phyloP scores from a whole-genome alignment of 2,797 vertebrate species.

The Delichon dasypus region DNA sequence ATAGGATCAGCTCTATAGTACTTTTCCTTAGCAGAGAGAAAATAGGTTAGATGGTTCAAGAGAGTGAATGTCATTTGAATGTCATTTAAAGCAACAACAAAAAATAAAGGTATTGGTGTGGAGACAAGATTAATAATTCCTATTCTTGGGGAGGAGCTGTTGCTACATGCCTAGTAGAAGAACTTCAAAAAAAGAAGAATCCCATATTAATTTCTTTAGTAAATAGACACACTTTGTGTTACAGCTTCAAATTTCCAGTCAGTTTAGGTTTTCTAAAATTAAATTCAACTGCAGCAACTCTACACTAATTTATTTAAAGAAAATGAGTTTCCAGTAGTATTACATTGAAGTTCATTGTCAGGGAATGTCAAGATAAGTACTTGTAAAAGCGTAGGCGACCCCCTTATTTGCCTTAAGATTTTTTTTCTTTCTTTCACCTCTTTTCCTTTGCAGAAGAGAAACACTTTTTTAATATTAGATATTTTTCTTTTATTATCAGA shows the following conservation, averaged over 20 bases:
- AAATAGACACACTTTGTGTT: neutral
- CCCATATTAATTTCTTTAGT: neutral
- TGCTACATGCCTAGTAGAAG: neutral
- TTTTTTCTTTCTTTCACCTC: neutral
- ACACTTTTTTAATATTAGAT: neutral
- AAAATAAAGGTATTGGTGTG: neutral
- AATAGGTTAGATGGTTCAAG: neutral
- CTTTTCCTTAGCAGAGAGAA: neutral
- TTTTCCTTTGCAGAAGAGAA: neutral
- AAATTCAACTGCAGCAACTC: neutral
- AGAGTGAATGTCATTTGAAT: neutral
- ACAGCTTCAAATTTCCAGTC: neutral
- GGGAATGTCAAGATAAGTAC: neutral
- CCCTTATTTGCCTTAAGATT: neutral
- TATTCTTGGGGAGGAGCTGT: neutral
- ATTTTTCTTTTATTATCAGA: neutral
- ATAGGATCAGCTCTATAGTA: neutral
- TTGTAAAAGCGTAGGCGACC: neutral
- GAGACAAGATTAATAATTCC: neutral
- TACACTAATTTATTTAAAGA: neutral
- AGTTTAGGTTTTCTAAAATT: neutral
- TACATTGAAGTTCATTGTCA: neutral
- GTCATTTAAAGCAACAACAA: neutral
- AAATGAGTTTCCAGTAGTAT: neutral
- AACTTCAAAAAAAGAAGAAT: neutral